phyloP scores from a whole-genome alignment of 2,888 invertebrate species.

The Dryocosmus kuriphilus region DNA sequence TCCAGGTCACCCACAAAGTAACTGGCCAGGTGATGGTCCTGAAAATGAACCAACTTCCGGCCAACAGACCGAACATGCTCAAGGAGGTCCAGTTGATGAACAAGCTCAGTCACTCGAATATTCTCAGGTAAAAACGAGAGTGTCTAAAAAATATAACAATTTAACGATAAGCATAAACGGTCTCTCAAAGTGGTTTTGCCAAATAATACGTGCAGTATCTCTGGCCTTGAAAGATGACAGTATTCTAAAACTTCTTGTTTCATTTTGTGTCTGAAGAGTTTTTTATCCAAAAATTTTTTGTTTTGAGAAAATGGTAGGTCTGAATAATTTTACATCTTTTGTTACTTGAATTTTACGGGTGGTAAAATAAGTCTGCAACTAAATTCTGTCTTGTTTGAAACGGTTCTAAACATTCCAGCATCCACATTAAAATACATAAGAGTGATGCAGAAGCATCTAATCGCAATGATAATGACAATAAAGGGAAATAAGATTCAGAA shows the following conservation, averaged over 20 bases:
- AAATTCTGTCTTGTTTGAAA: no score
- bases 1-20: slow-evolving; percentile 94
- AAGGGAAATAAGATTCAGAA: no score
- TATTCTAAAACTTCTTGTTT: not conserved
- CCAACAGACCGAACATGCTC: slow-evolving; percentile 96
- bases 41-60: slow-evolving; percentile 96
- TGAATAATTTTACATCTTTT: no score
- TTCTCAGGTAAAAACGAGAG: slow-evolving; percentile 84
- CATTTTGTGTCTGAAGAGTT: not conserved
- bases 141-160: not conserved
- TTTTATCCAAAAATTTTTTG: no score
- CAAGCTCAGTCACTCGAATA: slow-evolving; percentile 95
- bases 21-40: slow-evolving; percentile 97
- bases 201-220: not conserved
- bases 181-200: not conserved
- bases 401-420: no score
- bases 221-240: not conserved
- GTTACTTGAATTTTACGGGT: no score
- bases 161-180: not conserved
- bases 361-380: no score
- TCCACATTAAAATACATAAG: no score
- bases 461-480: no score
- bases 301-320: no score
- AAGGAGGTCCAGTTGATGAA: slow-evolving; percentile 98
- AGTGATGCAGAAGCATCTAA: no score